A percentile compares a stretch with the other conserved stretches of the same genome.
Conservation (phyloP, 2,888 invertebrate genomes). For the Papilio protenor region DNA sequence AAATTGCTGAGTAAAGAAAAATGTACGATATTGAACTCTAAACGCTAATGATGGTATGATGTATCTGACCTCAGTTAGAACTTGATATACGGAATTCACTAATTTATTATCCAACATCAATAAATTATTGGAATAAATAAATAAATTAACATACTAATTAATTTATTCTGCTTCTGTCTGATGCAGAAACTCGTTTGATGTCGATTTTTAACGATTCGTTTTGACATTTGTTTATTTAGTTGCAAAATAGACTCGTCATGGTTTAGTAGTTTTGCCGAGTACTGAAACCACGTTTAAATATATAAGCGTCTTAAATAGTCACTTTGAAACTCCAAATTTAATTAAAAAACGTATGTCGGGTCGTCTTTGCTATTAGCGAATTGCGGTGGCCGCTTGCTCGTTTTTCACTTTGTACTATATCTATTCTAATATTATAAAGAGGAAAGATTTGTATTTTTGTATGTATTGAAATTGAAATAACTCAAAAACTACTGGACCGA, state of each 20-base stretch:
- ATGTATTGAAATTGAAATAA: too few relatives aligned
- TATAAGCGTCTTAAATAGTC: too few relatives aligned
- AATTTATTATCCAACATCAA: slow-evolving; percentile 37
- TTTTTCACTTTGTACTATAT: too few relatives aligned
- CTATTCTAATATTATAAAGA: too few relatives aligned
- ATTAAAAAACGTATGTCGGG: too few relatives aligned
- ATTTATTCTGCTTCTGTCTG: slow-evolving; percentile 10
- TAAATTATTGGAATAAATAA: not conserved
- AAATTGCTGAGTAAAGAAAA: too few relatives aligned
- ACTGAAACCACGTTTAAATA: too few relatives aligned
- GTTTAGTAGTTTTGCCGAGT: too few relatives aligned
- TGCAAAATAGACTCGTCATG: not conserved
- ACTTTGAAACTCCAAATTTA: too few relatives aligned
- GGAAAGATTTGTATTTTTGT: too few relatives aligned
- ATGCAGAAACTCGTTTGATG: slow-evolving; percentile 18
- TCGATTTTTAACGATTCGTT: not conserved
- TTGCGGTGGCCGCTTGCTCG: not conserved
- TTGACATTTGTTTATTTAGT: slow-evolving; percentile 18
- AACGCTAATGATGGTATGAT: not conserved
- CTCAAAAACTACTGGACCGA: too few relatives aligned
- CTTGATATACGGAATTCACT: not conserved
- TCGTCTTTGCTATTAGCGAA: not conserved
- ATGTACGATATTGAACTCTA: not conserved
- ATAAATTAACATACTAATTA: slow-evolving; percentile 19
- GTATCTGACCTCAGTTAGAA: not conserved